Base-by-base conservation (phyloP, 2,888 invertebrate species). In the Phortica magna region DNA sequence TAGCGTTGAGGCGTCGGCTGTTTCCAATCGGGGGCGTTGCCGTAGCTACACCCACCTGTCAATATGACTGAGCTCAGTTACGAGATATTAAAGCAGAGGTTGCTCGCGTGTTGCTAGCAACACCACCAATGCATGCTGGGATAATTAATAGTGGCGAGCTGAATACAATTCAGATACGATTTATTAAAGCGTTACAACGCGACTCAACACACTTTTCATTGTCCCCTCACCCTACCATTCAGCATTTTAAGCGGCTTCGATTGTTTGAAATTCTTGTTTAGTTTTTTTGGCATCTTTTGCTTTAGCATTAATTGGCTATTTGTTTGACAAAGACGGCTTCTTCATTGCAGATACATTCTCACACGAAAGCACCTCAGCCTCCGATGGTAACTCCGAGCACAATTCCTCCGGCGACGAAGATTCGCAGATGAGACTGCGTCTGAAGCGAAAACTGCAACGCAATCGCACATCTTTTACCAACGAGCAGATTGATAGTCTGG, bases 401-500 rank as follows among this genome's bases (percentile, higher is more conserved):
- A 97, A 97, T 86, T 97, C 97, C 14, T 97, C 97, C 14, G 96
- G 96, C 6, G 96, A 96, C 89, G 96, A 96, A 88, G 98, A 98
- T 91, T 97, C 96, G 31, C 98, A 98, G 92, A 95, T 98, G 93
- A 94, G 99, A 89, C 93, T 99, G 88, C 94, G 98, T 88, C 94
- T 99, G 84, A 99, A 99, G 93, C 94, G 99, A 90, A 99, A 99
- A 92, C 94, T 99, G 81, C 99, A 99, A 93, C 94, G 99, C 90
- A 99, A 99, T 93, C 94, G 99, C 87, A 99, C 99, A 75, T 98
- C 98, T 77, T 99, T 99, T 93, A 98, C 98, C 86, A 99, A 99
- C 91, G 98, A 98, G 91, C 99, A 99, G 93, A 98, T 99, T 90
- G 99, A 99, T 93, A 98, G 98, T 91, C 94, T 99, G 89, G 99